These are phyloP conservation scores for Allophyes oxyacanthae DNA, from an alignment of 2,888 invertebrate genomes.

Conservation along the genomic window DNA sequence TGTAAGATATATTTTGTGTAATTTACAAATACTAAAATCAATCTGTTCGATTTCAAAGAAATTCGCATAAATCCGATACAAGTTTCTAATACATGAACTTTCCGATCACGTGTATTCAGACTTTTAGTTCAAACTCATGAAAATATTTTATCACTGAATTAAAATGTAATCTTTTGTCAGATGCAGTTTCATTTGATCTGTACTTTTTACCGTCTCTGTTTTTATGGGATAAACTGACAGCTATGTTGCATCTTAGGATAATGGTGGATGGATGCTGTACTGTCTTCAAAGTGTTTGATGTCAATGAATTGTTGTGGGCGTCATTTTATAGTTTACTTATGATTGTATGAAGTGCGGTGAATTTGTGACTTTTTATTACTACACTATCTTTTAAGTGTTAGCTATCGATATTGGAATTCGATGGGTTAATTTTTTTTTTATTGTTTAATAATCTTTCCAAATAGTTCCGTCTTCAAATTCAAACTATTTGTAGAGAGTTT, in stretches of 20 bases:
- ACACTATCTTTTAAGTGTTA: conserved; percentile 18
- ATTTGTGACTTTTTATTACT: conserved; percentile 33
- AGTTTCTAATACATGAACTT: conserved; percentile 9
- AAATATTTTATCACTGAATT: conserved; percentile 74
- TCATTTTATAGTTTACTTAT: conserved; percentile 35
- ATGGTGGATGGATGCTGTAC: conserved; percentile 16
- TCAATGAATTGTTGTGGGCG: conserved; percentile 30
- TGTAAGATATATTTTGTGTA: too few relatives aligned
- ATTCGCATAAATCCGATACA: conserved; percentile 12
- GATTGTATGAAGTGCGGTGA: conserved; percentile 21
- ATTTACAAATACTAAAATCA: too few relatives aligned
- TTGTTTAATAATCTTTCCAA: conserved; percentile 14
- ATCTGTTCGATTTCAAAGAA: conserved; percentile 4
- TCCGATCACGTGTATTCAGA: conserved; percentile 2
- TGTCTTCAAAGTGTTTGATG: conserved; percentile 3
- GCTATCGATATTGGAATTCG: conserved; percentile 12
- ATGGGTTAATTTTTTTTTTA: conserved; percentile 24
- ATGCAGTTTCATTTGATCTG: conserved; percentile 67
- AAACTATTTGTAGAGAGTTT: conserved; percentile 3
- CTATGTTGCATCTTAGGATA: conserved; percentile 47
- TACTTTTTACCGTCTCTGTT: conserved; percentile 65
- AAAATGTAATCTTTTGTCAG: conserved; percentile 76
- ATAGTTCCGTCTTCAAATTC: not conserved
- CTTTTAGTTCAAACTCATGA: conserved; percentile 44
- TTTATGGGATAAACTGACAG: conserved; percentile 67